Percentiles rank a stretch among this genome's conserved stretches.
phyloP scores from a whole-genome alignment of 2,797 vertebrate genomes.

The Denticeps clupeoides region DNA sequence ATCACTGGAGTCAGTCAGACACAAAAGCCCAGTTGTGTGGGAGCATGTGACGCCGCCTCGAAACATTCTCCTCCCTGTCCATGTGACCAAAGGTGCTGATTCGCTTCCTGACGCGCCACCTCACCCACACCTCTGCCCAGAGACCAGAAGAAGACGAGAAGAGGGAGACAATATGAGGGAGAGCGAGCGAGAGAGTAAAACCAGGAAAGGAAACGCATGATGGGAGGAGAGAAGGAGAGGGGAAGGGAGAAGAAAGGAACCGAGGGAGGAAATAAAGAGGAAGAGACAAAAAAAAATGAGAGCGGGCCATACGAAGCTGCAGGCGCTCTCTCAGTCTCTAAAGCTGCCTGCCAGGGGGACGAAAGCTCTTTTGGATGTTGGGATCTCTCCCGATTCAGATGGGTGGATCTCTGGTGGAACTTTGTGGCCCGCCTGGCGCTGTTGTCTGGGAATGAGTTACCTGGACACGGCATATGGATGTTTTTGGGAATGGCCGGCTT shows the following conservation, averaged over 20 bases:
- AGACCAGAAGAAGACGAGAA: no score
- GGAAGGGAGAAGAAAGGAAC: slow-evolving; percentile 14
- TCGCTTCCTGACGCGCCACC: slow-evolving; percentile 16
- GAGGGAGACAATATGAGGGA: neutral
- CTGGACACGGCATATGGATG: no score
- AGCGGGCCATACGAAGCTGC: neutral
- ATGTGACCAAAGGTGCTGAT: slow-evolving; percentile 30
- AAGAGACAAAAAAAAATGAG: slow-evolving; percentile 1
- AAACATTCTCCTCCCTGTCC: slow-evolving; percentile 14
- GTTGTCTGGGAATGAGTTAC: no score
- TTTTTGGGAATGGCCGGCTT: no score
- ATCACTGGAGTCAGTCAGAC: slow-evolving; percentile 44
- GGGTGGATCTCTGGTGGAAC: no score
- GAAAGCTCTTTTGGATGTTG: no score
- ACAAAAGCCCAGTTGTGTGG: slow-evolving; percentile 60
- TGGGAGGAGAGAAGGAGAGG: slow-evolving; percentile 7
- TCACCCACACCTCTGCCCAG: slow-evolving; percentile 6
- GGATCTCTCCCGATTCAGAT: no score
- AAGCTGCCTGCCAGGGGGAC: neutral
- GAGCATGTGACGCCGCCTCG: slow-evolving; percentile 52
- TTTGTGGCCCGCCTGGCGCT: no score
- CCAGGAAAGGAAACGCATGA: neutral
- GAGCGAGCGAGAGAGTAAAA: neutral
- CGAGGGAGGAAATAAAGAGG: slow-evolving; percentile 2
- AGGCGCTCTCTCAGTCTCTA: neutral